phyloP scores from a whole-genome alignment of 2,113 vertebrate genomes.

The Nibea coibor region DNA sequence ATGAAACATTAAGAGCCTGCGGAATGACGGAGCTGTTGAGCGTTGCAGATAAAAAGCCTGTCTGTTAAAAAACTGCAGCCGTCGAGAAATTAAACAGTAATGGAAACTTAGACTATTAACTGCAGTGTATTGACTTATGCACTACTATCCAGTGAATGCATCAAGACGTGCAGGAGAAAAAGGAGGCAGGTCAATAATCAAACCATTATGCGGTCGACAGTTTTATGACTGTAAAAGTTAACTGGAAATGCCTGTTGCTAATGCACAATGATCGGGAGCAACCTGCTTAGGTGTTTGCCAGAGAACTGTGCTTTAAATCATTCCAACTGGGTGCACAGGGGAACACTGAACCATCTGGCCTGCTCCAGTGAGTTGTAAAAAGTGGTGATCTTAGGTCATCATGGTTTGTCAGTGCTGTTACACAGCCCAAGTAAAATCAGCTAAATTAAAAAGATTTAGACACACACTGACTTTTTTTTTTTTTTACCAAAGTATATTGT shows the following conservation, averaged over 20 bases:
- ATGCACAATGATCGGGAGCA: conserved; percentile 54
- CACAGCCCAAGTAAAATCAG: conserved; percentile 7
- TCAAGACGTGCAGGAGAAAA: conserved; percentile 29
- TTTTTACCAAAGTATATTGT: neutral
- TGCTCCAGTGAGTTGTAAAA: conserved; percentile 42
- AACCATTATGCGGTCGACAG: conserved; percentile 53
- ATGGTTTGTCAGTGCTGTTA: conserved; percentile 18
- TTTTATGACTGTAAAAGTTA: conserved; percentile 65
- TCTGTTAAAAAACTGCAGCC: conserved; percentile 11
- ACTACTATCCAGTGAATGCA: neutral
- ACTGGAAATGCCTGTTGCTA: conserved; percentile 58
- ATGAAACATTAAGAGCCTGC: neutral
- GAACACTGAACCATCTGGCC: conserved; percentile 68
- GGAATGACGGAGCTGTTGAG: conserved; percentile 21
- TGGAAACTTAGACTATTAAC: neutral
- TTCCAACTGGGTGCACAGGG: conserved; percentile 50
- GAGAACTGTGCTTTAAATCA: conserved; percentile 54
- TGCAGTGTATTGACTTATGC: conserved; percentile 13
- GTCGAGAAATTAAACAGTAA: conserved; percentile 15
- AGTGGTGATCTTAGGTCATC: conserved; percentile 44
- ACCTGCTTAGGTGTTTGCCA: conserved; percentile 55
- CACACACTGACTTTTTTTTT: neutral
- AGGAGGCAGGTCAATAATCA: conserved; percentile 44
- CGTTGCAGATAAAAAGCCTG: conserved; percentile 27
- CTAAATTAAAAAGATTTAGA: conserved; percentile 9